Evolutionary conservation across 2,888 invertebrate species (phyloP).

Genomic region (Junonia oenone): DNA sequence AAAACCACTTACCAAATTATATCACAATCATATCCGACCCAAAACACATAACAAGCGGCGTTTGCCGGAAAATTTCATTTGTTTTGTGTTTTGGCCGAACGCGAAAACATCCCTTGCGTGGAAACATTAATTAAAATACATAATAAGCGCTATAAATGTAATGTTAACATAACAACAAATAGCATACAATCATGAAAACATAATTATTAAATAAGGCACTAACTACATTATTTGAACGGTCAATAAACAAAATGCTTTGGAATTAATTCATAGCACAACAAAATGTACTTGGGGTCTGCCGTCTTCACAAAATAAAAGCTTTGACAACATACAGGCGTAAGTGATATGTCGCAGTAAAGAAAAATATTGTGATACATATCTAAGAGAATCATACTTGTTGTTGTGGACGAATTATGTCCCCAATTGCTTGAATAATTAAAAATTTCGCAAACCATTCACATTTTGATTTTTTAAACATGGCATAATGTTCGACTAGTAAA

Average conservation of each 20-base stretch:
- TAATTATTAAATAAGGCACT: constrained; percentile 57
- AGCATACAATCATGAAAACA: constrained; percentile 20
- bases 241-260: constrained; percentile 25
- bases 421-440: neutral
- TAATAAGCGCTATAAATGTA: constrained; percentile 15
- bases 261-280: constrained; percentile 22
- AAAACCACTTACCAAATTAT: constrained; percentile 57
- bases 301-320: neutral
- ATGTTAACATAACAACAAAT: constrained; percentile 19
- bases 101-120: constrained; percentile 37
- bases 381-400: neutral
- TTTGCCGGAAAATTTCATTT: too few relatives aligned
- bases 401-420: neutral
- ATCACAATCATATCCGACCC: constrained; percentile 66
- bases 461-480: neutral
- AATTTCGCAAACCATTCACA: neutral
- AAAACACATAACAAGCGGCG: too few relatives aligned
- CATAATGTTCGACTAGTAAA: neutral
- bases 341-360: constrained; percentile 11
- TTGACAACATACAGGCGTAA: neutral
- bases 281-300: neutral
- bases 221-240: constrained; percentile 36
- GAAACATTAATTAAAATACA: constrained; percentile 1
- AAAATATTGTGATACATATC: too few relatives aligned
- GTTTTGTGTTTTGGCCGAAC: too few relatives aligned